Percentiles rank a stretch among this genome's conserved stretches.
Evolutionary conservation across 2,888 invertebrate genomes (phyloP).

Genomic region (Erebia aethiops): DNA sequence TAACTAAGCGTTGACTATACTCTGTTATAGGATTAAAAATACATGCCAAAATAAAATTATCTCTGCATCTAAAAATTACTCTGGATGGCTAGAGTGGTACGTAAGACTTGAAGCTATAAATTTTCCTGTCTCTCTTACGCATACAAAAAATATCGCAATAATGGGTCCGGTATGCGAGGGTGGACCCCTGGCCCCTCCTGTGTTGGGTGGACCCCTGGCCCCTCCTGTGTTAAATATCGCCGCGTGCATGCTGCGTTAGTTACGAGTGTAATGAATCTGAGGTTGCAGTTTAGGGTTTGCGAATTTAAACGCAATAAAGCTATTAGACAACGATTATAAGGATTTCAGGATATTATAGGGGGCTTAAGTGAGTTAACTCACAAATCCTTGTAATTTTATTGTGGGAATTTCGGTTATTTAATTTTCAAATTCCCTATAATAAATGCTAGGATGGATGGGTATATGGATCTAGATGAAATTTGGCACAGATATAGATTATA

Average conservation of each 20-base stretch:
- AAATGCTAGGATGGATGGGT: too few relatives aligned
- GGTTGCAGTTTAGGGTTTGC: conserved; percentile 69
- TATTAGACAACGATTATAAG: conserved; percentile 46
- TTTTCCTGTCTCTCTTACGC: conserved; percentile 12
- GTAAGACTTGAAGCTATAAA: background rate
- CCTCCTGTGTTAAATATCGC: conserved; percentile 58
- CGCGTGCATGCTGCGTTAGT: conserved; percentile 70
- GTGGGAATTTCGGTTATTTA: conserved; percentile 21
- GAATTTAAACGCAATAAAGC: conserved; percentile 49
- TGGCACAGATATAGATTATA: too few relatives aligned
- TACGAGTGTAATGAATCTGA: conserved; percentile 71
- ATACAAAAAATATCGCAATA: conserved; percentile 31
- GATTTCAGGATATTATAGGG: conserved; percentile 38
- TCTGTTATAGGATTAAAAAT: too few relatives aligned
- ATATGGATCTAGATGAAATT: too few relatives aligned
- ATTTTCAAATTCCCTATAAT: too few relatives aligned
- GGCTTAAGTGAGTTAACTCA: conserved; percentile 32
- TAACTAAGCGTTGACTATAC: too few relatives aligned
- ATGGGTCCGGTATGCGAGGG: conserved; percentile 59
- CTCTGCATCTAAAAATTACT: too few relatives aligned
- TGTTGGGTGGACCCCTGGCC: conserved; percentile 56
- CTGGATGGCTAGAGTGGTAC: too few relatives aligned
- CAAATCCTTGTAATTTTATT: conserved; percentile 28
- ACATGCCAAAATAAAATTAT: too few relatives aligned
- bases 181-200: conserved; percentile 45